Evolutionary conservation across 2,797 vertebrate genomes (phyloP), one percentile per base, ranked within the genome.

Genomic region (Acanthiza pusilla): DNA sequence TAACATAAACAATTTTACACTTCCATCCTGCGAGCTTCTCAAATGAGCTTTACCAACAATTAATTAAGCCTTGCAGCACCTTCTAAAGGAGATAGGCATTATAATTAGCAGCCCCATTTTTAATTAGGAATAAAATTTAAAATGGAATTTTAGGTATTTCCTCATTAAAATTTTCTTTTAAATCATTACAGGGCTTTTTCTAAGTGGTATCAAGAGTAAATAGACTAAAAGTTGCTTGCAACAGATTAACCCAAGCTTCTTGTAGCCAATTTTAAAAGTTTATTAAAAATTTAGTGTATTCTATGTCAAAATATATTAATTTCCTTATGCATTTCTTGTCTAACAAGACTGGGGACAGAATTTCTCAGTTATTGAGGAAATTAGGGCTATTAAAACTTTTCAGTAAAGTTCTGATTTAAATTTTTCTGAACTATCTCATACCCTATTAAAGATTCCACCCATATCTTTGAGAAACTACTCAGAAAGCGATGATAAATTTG

Each of bases 1-100:
- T 81, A 76, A 42, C 92, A 82, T 29, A 48, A 78, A 65, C 77
- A 83, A 85, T 85, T 95, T 82, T 68, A 53, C 66, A 23, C 57
- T 94, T 92, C 84, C 74, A 47, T 73, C 22, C 3, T 57, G 45
- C 47, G 58, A 90, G 75, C 77, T 90, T 60, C 94, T 91, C 73
- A 81, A 96, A 94, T 89, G 85, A 94, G 91, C 82, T 91, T 80
- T 82, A 71, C 82, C 1, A 2, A 88, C 84, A 93, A 93, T 94
- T 95, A 96, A 95, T 94, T 95, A 92, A 94, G 80, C 88, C 91
- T 96, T 60, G 58, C 82, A 96, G 92, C 87, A 93, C 87, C 76
- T 91, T 89, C 53, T 80, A 38, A 92, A 93, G 73, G 66, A 97
- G 92, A 89, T 48, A 91, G 65, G 26, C 76, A 89, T 93, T 92